Evolutionary conservation across 2,113 vertebrate genomes (phyloP).

Genomic region (Speoplatyrhinus poulsoni): DNA sequence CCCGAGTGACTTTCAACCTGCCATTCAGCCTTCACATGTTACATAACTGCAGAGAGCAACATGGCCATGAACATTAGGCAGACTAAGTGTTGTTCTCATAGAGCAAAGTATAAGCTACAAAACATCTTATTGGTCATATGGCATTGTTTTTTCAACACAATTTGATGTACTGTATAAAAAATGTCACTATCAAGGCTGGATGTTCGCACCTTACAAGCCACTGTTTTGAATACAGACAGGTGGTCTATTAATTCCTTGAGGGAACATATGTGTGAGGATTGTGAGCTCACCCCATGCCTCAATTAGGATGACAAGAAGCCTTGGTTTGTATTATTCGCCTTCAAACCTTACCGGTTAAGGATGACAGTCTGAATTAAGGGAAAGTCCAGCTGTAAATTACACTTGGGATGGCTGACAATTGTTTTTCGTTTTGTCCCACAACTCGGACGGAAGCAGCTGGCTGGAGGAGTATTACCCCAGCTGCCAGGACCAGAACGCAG

Average conservation of each 20-base stretch:
- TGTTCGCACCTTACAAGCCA: too few relatives aligned
- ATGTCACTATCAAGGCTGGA: too few relatives aligned
- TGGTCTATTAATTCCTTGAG: too few relatives aligned
- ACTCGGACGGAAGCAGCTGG: constrained; percentile 46
- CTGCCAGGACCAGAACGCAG: neutral
- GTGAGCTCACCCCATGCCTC: too few relatives aligned
- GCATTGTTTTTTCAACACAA: neutral
- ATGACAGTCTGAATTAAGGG: too few relatives aligned
- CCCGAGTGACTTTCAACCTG: constrained; percentile 1
- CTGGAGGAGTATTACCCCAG: constrained; percentile 35
- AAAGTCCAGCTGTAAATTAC: neutral
- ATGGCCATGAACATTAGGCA: constrained; percentile 30
- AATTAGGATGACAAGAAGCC: too few relatives aligned
- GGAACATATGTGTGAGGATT: too few relatives aligned
- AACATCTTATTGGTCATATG: constrained; percentile 22
- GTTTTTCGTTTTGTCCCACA: constrained; percentile 29
- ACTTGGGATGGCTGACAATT: constrained; percentile 17
- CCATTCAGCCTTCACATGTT: constrained; percentile 18
- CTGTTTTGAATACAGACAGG: too few relatives aligned
- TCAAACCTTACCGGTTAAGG: too few relatives aligned
- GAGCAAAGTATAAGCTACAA: constrained; percentile 6
- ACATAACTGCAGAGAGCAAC: neutral
- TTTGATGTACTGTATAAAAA: too few relatives aligned
- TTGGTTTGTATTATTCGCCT: neutral
- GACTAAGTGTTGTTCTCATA: constrained; percentile 22